phyloP scores from a whole-genome alignment of 2,888 invertebrate species.

The Pammene fasciana region DNA sequence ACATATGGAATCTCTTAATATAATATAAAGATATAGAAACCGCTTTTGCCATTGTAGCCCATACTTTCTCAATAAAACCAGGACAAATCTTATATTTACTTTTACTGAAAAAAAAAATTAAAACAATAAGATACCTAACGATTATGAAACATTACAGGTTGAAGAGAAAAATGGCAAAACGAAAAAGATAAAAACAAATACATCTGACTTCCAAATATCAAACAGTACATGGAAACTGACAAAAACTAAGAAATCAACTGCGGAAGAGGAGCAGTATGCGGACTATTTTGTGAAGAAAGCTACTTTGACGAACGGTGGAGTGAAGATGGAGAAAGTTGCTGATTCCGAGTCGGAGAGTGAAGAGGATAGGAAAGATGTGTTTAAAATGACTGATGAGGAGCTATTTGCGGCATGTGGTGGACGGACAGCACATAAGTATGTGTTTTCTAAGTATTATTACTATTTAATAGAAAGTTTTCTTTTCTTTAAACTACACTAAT shows the following conservation, averaged over 20 bases:
- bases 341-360: conserved; percentile 60
- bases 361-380: conserved; percentile 54
- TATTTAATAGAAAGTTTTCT: no score
- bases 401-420: conserved; percentile 91
- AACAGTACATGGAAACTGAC: conserved; percentile 72
- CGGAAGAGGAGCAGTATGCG: conserved; percentile 60
- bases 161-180: conserved; percentile 72
- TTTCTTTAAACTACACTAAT: no score
- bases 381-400: conserved; percentile 88
- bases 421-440: conserved; percentile 92
- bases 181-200: conserved; percentile 69
- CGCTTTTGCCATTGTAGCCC: no score
- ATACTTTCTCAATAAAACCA: no score
- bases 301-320: conserved; percentile 64
- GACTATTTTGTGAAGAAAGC: conserved; percentile 71
- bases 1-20: no score
- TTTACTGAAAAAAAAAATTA: no score
- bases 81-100: no score
- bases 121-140: no score
- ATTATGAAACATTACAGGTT: no score
- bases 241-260: conserved; percentile 52
- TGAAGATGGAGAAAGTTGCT: conserved; percentile 57
- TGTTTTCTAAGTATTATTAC: conserved; percentile 23
- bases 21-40: no score
- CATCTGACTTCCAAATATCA: conserved; percentile 65